phyloP scores from a whole-genome alignment of 2,797 vertebrate genomes.

The Melanogrammus aeglefinus region DNA sequence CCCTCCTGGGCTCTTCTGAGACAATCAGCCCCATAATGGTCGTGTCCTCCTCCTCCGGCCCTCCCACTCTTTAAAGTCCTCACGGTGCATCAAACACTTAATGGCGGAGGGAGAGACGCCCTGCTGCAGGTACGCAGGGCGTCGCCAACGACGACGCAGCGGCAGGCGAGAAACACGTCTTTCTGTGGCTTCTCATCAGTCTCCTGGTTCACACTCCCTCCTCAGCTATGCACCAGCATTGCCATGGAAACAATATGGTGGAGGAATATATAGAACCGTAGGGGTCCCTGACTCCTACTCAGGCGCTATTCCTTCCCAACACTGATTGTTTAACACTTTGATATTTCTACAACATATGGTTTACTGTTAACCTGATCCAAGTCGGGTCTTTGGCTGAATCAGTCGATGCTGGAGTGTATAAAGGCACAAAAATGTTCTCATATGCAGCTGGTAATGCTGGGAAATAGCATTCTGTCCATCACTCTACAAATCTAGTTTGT shows the following conservation, averaged over 20 bases:
- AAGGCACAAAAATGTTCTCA: not conserved
- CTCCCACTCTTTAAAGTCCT: slow-evolving; percentile 49
- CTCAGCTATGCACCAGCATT: slow-evolving; percentile 37
- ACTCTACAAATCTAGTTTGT: not conserved
- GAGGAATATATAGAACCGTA: slow-evolving; percentile 40
- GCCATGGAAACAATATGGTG: slow-evolving; percentile 61
- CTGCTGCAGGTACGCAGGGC: slow-evolving; percentile 10
- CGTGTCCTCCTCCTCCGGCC: slow-evolving; percentile 20
- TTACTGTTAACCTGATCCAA: not conserved
- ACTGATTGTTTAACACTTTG: not conserved
- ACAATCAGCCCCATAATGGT: slow-evolving; percentile 35
- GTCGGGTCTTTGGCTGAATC: not conserved
- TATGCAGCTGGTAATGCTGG: too few relatives aligned
- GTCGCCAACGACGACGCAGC: not conserved
- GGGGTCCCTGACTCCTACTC: slow-evolving; percentile 46
- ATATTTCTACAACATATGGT: not conserved
- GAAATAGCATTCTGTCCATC: too few relatives aligned
- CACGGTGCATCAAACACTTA: slow-evolving; percentile 47
- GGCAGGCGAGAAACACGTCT: slow-evolving; percentile 29
- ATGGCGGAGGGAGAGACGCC: slow-evolving; percentile 38
- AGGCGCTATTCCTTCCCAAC: slow-evolving; percentile 16
- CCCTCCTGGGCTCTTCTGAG: slow-evolving; percentile 22
- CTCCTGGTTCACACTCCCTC: slow-evolving; percentile 11
- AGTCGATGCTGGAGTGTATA: not conserved
- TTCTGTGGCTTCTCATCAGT: slow-evolving; percentile 36